Conservation (phyloP, 2,888 invertebrate species). For the Dexiosoma caninum region DNA sequence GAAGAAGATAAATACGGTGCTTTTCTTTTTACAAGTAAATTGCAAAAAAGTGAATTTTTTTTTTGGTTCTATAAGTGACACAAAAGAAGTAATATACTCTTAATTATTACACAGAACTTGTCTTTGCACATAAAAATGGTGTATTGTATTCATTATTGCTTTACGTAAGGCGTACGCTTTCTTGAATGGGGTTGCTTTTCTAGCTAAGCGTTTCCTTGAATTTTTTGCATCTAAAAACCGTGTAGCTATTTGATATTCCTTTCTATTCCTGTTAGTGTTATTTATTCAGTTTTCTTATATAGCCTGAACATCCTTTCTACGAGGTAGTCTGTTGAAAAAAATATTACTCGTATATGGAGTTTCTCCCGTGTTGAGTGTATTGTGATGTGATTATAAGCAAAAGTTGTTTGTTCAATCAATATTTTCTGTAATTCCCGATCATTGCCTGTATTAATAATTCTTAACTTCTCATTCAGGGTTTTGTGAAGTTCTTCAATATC, state of each 20-base stretch:
- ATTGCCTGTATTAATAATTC: conserved; percentile 28
- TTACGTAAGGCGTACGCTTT: neutral
- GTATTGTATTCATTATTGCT: no score
- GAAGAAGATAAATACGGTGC: no score
- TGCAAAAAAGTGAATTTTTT: no score
- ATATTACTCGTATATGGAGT: neutral
- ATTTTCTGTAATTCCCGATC: neutral
- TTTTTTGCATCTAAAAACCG: neutral
- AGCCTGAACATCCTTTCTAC: neutral
- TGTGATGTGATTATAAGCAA: neutral
- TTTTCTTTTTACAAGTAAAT: no score
- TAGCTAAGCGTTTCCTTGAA: neutral
- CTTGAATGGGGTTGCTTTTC: neutral
- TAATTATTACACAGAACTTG: no score
- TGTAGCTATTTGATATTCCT: neutral
- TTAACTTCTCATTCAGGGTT: conserved; percentile 45
- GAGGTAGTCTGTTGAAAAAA: neutral
- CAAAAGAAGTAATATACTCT: no score
- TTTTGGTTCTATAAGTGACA: no score
- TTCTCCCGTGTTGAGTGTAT: neutral
- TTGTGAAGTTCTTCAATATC: conserved; percentile 42
- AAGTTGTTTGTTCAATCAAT: neutral
- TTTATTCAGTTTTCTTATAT: neutral
- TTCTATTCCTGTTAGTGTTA: neutral
- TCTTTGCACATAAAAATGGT: no score